Evolutionary conservation across 2,797 vertebrate species (phyloP), one percentile per base, ranked within the genome.

Genomic region (Aphelocoma californica): DNA sequence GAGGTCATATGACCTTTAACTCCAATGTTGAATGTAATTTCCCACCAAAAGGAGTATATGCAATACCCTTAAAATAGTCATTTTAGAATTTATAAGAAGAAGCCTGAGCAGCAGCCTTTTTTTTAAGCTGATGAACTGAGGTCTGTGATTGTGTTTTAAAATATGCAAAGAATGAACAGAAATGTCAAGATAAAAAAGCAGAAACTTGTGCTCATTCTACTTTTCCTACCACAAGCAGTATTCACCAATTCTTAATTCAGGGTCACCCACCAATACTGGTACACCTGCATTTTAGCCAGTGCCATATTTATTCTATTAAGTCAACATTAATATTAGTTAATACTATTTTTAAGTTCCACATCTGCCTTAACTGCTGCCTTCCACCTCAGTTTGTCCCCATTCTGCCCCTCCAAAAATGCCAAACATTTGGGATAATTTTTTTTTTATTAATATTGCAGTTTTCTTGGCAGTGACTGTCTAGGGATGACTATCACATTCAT

Each of bases 401-500:
- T 34, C 25, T 47, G 11, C 18, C 18, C 12, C 19, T 28, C 10
- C 2, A 48, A 61, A 61, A 47, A 60, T 20, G 3, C 7, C 28
- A 80, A 71, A 74, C 2, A 24, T 69, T 85, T 50, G 42, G 1
- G 10, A 17, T 26, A 36, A 1, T 15, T 48, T 48, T 57, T 12
- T 71, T 47, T 67, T 29, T 2, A 42, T 57, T 57, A 83, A 51
- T 38, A 56, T 44, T 9, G 1, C 4, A 0, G 21, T 69, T 94
- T 95, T 74, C 45, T 75, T 92, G 77, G 61, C 81, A 87, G 42
- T 51, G 72, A 26, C 38, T 72, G 24, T 50, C 54, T 58, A 66
- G 69, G 65, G 48, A 85, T 95, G 89, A 88, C 71, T 85, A 75
- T 65, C 92, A 86, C 29, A 70, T 90, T 88, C 73, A 79, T 62